Evolutionary conservation across 1,140 invertebrate genomes (phyloP), one percentile per base, ranked within the genome.

Genomic region (Leptinotarsa lineolata): DNA sequence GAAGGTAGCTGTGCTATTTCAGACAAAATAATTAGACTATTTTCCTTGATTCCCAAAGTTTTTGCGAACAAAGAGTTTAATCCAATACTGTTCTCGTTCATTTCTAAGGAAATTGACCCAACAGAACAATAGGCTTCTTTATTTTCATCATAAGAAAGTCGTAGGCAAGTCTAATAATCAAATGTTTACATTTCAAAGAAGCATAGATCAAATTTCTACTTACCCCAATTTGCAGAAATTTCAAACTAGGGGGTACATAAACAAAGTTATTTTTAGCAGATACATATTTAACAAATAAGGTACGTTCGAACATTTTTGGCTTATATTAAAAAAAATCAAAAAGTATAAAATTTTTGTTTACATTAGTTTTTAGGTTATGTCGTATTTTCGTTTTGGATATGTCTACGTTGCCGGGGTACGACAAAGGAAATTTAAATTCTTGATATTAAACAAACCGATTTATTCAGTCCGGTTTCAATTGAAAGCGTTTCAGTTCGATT

Each of bases 271-370:
- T 71, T 78, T 81, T 84, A 24, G 72, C 78, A 70, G 77, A 76
- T 70, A 83, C 68, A 74, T 80, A 82, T 73, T 82, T 83, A 58
- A 84, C 78, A 58, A 63, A 72, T 48, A 83, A 80, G 24, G 78
- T 76, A 72, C 76, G 75, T 61, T 81, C 79, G 66, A 80, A 80
- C 83, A 83, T 83, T 70, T 65, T 78, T n/a, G 48, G 48, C 11
- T 39, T 39, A 39, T 39, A 11, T 39, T 39, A 39, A 30, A 39
- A 39, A 39, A 39, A 39, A 11, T 11, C n/a, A 12, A 39, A 39
- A 39, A 11, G 11, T 39, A 39, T 39, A 39, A 8, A 8, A 39
- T 39, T 39, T 11, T 39, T 39, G 30, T 39, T 39, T 39, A 39
- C 30, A 39, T 54, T 54, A 15, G 6, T 54, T 54, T 54, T 54